Base-by-base conservation (phyloP, 2,113 vertebrate species). In the Pavo muticus region DNA sequence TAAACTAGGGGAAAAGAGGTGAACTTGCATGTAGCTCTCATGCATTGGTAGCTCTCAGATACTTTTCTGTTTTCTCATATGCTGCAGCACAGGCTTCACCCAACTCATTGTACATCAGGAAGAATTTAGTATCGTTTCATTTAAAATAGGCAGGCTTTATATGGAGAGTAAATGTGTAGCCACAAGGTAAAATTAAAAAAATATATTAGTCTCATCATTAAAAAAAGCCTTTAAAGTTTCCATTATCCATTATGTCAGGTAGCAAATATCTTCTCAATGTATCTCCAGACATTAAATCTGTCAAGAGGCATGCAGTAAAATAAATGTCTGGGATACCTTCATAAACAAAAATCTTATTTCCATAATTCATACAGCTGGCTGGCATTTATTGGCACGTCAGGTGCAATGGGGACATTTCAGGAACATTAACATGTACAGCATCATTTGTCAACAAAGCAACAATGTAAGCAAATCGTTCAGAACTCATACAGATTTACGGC, bases 271-370 rank as follows among this genome's bases (percentile, higher is more conserved):
- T 98, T 98, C 97, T 98, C 98, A 98, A 84, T 98, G 98, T 97
- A 98, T 98, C 98, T 98, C 98, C 94, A 97, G 98, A 98, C 97
- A 98, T 98, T 98, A 98, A 98, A 98, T 98, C 98, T 98, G 98
- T 98, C 98, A 97, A 98, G 98, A 98, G 98, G 98, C 98, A 98
- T 97, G 97, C 97, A 97, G 97, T 98, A 98, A 98, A 98, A 98
- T 98, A 98, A 98, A 98, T 98, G 98, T 98, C 98, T 98, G 97
- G 97, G 98, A 98, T 98, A 98, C 98, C 98, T 98, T 98, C 98
- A 98, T 98, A 98, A 98, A 98, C 98, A 98, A 98, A 98, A 98
- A 98, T 98, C 98, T 98, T 98, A 98, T 98, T 98, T 98, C 98
- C 98, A 98, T 98, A 98, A 98, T 98, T 98, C 98, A 98, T 98